Conservation (phyloP, 2,113 vertebrate genomes). For the Myxocyprinus asiaticus region DNA sequence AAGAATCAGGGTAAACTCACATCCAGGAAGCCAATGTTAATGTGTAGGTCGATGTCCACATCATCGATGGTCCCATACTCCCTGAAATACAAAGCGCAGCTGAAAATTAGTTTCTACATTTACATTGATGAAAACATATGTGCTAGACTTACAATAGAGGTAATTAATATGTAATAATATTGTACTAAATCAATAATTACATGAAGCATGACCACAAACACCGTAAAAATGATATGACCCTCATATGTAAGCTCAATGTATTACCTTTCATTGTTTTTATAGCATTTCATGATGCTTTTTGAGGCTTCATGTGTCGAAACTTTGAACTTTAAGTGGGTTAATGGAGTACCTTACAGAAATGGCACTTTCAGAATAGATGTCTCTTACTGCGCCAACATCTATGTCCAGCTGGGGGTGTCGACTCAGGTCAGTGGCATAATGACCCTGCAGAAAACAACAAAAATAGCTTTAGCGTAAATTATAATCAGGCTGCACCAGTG, state of each 20-base stretch:
- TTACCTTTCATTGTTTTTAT: background rate
- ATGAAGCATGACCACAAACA: too few species aligned
- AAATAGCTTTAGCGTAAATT: background rate
- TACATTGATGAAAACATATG: background rate
- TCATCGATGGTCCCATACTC: constrained; percentile 98
- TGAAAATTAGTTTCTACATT: background rate
- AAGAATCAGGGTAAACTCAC: constrained; percentile 67
- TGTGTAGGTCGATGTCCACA: constrained; percentile 95
- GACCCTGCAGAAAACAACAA: constrained; percentile 74
- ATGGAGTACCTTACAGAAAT: constrained; percentile 86
- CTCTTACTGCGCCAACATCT: constrained; percentile 97
- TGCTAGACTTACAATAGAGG: too few species aligned
- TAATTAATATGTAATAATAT: too few species aligned
- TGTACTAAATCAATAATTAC: too few species aligned
- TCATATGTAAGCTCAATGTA: background rate
- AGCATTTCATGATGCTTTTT: background rate
- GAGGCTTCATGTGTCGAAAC: background rate
- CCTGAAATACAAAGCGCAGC: constrained; percentile 69
- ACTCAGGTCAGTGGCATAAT: constrained; percentile 93
- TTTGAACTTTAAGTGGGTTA: background rate
- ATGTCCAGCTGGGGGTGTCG: constrained; percentile 96
- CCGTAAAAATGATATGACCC: too few species aligned
- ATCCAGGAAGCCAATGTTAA: constrained; percentile 96
- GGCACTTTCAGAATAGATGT: constrained; percentile 96
- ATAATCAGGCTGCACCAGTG: background rate